These are phyloP conservation scores for Hirudo medicinalis DNA, from an alignment of 1,140 invertebrate genomes.

Conservation along the genomic window DNA sequence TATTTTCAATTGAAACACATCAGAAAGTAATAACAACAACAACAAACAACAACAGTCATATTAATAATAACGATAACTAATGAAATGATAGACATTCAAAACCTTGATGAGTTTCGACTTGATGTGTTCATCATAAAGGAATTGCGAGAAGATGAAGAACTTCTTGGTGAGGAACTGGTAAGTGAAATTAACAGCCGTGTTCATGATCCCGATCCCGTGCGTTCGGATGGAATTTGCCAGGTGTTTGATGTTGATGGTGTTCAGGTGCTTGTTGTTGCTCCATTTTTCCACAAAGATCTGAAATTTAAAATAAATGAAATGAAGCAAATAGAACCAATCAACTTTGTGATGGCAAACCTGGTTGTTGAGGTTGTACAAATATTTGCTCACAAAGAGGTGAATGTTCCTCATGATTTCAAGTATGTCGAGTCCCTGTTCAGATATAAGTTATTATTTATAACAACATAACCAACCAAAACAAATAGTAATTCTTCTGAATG, in stretches of 20 bases:
- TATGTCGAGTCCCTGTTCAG: slow-evolving; percentile 72
- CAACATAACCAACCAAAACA: too few species aligned
- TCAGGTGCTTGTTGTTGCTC: slow-evolving; percentile 84
- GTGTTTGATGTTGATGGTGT: slow-evolving; percentile 87
- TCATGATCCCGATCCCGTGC: slow-evolving; percentile 93
- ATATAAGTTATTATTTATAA: too few species aligned
- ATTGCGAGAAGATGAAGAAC: slow-evolving; percentile 88
- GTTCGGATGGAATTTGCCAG: slow-evolving; percentile 94
- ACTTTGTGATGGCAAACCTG: slow-evolving; percentile 46
- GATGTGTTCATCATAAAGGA: slow-evolving; percentile 94
- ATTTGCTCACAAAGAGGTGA: slow-evolving; percentile 82
- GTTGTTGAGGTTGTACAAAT: slow-evolving; percentile 90
- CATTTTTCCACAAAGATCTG: slow-evolving; percentile 77
- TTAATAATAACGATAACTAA: slow-evolving; percentile 9
- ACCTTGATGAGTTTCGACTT: slow-evolving; percentile 77
- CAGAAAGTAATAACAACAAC: neutral
- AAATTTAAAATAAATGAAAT: slow-evolving; percentile 24
- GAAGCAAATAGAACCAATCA: neutral
- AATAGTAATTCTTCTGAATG: too few species aligned
- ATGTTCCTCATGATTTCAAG: slow-evolving; percentile 95
- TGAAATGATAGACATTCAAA: slow-evolving; percentile 6
- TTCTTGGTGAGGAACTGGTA: slow-evolving; percentile 91
- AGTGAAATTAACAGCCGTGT: slow-evolving; percentile 88
- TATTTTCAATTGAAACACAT: neutral
- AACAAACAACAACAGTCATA: too few species aligned